Conservation (phyloP, 2,113 vertebrate genomes). For the Ictidomys tridecemlineatus region DNA sequence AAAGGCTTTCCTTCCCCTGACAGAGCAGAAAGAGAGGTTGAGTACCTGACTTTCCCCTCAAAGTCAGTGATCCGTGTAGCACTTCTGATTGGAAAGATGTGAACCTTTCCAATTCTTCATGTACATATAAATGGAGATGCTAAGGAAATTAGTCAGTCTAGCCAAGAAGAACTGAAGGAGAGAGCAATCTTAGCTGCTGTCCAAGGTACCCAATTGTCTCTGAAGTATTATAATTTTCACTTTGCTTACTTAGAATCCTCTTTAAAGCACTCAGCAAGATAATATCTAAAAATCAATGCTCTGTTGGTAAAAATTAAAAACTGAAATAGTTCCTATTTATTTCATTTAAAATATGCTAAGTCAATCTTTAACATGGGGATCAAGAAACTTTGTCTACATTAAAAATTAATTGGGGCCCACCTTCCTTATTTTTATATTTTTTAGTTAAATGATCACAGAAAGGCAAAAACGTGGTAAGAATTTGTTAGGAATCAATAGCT, state of each 20-base stretch:
- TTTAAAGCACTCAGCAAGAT: background rate
- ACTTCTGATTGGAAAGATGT: conserved; percentile 72
- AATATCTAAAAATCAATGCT: background rate
- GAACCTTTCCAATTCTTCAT: conserved; percentile 67
- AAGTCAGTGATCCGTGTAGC: conserved; percentile 75
- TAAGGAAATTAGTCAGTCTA: conserved; percentile 64
- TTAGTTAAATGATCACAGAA: background rate
- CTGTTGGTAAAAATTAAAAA: background rate
- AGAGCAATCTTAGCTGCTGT: background rate
- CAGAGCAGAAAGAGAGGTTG: conserved; percentile 62
- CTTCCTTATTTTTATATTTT: background rate
- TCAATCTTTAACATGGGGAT: background rate
- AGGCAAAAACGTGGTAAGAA: background rate
- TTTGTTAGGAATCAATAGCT: background rate
- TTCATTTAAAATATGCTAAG: background rate
- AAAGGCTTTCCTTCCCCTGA: conserved; percentile 69
- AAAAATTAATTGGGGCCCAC: background rate
- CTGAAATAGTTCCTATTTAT: background rate
- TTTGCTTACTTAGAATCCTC: conserved; percentile 27
- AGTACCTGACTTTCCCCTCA: conserved; percentile 68
- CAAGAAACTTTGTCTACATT: background rate
- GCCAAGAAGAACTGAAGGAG: conserved; percentile 14
- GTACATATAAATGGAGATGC: conserved; percentile 69
- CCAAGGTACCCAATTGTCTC: background rate
- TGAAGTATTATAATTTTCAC: background rate